Evolutionary conservation across 2,888 invertebrate genomes (phyloP).

Genomic region (Fissipunctia ypsillon): DNA sequence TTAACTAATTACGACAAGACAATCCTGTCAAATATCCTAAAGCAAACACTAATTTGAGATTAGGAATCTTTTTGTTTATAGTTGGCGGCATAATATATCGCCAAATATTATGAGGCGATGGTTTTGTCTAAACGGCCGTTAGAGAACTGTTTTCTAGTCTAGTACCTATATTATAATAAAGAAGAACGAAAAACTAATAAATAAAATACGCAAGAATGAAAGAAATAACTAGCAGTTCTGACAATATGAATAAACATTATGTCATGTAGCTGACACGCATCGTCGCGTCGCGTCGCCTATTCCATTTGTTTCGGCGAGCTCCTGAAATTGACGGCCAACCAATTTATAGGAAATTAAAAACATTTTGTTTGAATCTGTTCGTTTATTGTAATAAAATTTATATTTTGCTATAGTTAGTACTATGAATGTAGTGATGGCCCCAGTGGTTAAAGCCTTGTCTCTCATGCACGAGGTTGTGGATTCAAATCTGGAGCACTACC

Average conservation of each 20-base stretch:
- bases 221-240: background rate
- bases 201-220: too few species aligned
- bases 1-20: background rate
- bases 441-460: background rate
- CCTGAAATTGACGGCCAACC: constrained; percentile 13
- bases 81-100: background rate
- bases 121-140: background rate
- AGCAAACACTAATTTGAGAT: background rate
- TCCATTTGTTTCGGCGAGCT: constrained; percentile 14
- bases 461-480: background rate
- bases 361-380: background rate
- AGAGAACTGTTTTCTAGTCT: background rate
- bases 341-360: constrained; percentile 33
- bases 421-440: background rate
- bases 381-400: background rate
- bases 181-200: too few species aligned
- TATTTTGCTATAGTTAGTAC: background rate
- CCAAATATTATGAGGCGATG: background rate
- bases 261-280: background rate
- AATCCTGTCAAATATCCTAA: background rate
- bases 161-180: too few species aligned
- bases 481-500: background rate
- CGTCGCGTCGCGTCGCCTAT: constrained; percentile 1
- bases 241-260: background rate
- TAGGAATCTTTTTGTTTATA: background rate